Base-by-base conservation (phyloP, 2,113 vertebrate genomes). In the Eubucco bourcierii region DNA sequence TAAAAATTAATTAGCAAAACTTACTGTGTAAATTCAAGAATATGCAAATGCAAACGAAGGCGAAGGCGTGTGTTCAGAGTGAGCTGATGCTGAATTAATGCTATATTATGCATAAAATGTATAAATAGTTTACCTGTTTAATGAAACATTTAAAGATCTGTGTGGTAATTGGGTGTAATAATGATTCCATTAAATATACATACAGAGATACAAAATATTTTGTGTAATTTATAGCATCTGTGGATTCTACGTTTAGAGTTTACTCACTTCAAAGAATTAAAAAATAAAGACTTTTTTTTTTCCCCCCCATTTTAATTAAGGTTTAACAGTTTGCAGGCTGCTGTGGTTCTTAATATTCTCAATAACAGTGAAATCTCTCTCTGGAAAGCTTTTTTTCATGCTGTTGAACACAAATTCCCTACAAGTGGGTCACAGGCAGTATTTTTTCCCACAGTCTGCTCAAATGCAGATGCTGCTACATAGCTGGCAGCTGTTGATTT, bases 101-200 rank as follows among this genome's bases (percentile, higher is more conserved):
- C 19, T 39, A 17, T 29, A 75, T 75, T 94, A 83, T 80, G 80
- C 86, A 80, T 52, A 34, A 93, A 90, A 90, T 41, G 14, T 56
- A 80, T 83, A 88, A 94, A 94, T 85, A 93, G 68, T 87, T 94
- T 88, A 95, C 93, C 95, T 95, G 85, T 87, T 94, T 60, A 91
- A 85, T 87, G 46, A 87, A 85, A 90, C 85, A 85, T 80, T 85
- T 65, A 80, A 60, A 58, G 61, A 83, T 93, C 83, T 88, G 68
- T 83, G 61, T 72, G 61, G 67, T 80, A 78, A 94, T 93, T 86
- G 9, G 37, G 41, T 78, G 60, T 85, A 91, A 87, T 90, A 88
- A 93, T 37, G 74, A 37, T 80, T 15, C 25, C 31, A 90, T 95
- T 95, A 91, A 93, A 88, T 52, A 88, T 47, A 88, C 31, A 71